Conservation (phyloP, 2,797 vertebrate species). For the Echeneis naucrates region DNA sequence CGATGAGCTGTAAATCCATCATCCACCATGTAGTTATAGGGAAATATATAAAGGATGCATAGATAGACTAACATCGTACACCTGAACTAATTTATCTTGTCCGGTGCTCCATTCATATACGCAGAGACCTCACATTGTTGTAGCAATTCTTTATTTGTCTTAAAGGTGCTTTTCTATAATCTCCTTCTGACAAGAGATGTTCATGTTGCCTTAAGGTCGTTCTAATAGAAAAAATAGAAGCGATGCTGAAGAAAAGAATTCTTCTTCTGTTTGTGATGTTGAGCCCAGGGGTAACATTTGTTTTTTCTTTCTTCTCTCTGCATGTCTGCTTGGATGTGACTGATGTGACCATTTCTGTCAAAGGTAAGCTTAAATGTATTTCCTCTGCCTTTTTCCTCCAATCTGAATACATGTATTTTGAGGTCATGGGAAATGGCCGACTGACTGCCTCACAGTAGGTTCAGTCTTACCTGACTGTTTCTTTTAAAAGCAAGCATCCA, state of each 20-base stretch:
- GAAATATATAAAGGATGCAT: slow-evolving; percentile 39
- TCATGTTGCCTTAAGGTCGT: slow-evolving; percentile 38
- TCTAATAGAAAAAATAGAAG: not conserved
- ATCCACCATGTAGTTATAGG: slow-evolving; percentile 24
- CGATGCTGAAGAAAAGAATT: slow-evolving; percentile 27
- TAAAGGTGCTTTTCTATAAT: slow-evolving; percentile 47
- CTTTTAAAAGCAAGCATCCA: slow-evolving; percentile 20
- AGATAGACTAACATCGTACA: slow-evolving; percentile 57
- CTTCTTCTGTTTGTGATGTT: slow-evolving; percentile 26
- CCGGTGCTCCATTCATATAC: slow-evolving; percentile 26
- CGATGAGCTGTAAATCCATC: slow-evolving; percentile 55
- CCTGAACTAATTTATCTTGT: slow-evolving; percentile 62
- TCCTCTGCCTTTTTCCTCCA: slow-evolving; percentile 1
- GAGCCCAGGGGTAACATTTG: slow-evolving; percentile 50
- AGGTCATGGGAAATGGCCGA: slow-evolving; percentile 13
- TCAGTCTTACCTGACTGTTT: slow-evolving; percentile 3
- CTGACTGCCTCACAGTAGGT: slow-evolving; percentile 4
- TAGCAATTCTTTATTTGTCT: slow-evolving; percentile 24
- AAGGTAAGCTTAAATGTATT: slow-evolving; percentile 66
- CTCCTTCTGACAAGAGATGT: slow-evolving; percentile 26
- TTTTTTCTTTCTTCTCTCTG: slow-evolving; percentile 62
- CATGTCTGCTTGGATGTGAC: slow-evolving; percentile 52
- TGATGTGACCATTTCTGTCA: slow-evolving; percentile 41
- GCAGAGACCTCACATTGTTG: slow-evolving; percentile 34
- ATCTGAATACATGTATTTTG: slow-evolving; percentile 28